Base-by-base conservation (phyloP, 2,113 vertebrate genomes). In the Cisticola juncidis region DNA sequence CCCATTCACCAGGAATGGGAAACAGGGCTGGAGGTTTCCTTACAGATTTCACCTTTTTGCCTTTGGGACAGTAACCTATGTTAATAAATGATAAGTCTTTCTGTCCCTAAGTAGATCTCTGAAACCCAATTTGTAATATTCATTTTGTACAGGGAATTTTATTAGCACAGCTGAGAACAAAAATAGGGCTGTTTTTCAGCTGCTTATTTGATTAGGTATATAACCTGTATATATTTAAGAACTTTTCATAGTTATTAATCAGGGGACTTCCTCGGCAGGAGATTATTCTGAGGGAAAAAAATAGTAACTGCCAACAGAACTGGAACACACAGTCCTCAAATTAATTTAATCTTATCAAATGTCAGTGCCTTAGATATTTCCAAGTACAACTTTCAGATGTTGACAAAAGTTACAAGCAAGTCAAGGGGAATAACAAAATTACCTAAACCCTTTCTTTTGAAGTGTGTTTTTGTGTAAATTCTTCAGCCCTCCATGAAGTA, bases 341-440 rank as follows among this genome's bases (percentile, higher is more conserved):
- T 85, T 92, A 83, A 90, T 92, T 88, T 96, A 11, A 92, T 90
- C 83, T 88, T 81, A 80, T 68, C 85, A 81, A 73, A 88, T 74
- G 79, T 85, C 91, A 72, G 61, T 44, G 48, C 35, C 76, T 93
- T 83, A 92, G 22, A 68, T 66, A 90, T 95, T 90, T 81, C 1
- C 68, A 82, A 82, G 69, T 71, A 73, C 9, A 29, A 48, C 65
- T 94, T 78, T 61, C 50, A 84, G 40, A 88, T n/a, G 36, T 31
- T 58, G 56, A 73, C 44, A 72, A 79, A 92, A 86, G 53, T 56
- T 94, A 77, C 22, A 71, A 70, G 56, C 56, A 79, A 95, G 54
- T 72, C n/a, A 77, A 90, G 47, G 33, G 87, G 31, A 90, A 95
- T 92, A 93, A 9, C 20, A 82, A 78, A 88, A 82, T 40, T 73